Conservation (phyloP, 2,113 vertebrate species). For the Melanerpes aurifrons region DNA sequence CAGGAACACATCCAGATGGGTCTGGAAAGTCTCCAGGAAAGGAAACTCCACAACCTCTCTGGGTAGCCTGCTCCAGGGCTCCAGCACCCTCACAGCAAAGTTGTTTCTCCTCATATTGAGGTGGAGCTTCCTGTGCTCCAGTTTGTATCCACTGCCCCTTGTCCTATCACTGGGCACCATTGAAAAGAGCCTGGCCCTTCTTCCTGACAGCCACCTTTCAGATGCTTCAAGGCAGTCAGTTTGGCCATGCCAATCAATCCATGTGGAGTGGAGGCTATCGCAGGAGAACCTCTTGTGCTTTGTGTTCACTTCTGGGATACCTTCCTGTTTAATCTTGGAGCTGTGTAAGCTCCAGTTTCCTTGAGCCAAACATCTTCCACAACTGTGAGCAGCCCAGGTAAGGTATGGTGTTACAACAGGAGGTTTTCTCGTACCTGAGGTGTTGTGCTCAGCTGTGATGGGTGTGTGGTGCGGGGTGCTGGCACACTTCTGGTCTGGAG, state of each 20-base stretch:
- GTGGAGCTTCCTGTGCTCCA: too few relatives aligned
- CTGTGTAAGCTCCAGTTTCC: background rate
- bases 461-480: background rate
- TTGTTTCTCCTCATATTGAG: too few relatives aligned
- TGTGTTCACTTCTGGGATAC: background rate
- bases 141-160: too few relatives aligned
- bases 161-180: too few relatives aligned
- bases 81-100: too few relatives aligned
- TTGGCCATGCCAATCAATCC: rapidly evolving
- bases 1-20: too few relatives aligned
- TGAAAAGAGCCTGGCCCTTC: too few relatives aligned
- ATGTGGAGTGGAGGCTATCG: rapidly evolving
- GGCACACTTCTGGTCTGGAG: background rate
- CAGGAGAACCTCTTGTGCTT: background rate
- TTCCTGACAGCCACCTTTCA: too few relatives aligned
- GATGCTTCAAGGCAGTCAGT: rapidly evolving
- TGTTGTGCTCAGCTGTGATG: too few relatives aligned
- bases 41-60: too few relatives aligned
- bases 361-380: background rate
- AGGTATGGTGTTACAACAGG: background rate
- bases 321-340: background rate
- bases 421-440: rapidly evolving
- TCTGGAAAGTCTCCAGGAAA: too few relatives aligned
- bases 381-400: background rate
- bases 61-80: too few relatives aligned